Conservation (phyloP, 2,797 vertebrate genomes). For the Potorous gilbertii region DNA sequence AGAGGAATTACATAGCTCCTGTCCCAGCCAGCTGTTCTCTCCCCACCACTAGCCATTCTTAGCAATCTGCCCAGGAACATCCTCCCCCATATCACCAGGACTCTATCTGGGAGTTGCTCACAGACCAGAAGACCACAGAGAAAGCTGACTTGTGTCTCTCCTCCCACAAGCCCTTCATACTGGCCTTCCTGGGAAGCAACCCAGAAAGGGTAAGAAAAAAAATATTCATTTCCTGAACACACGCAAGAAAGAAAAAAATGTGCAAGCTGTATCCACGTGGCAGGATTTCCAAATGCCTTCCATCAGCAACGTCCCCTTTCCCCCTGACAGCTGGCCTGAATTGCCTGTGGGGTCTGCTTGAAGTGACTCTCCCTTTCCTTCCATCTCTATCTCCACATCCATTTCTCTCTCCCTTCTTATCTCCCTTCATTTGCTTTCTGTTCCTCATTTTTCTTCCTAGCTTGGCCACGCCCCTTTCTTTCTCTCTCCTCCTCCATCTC, state of each 20-base stretch:
- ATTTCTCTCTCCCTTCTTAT: background rate
- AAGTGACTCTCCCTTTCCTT: no score
- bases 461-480: background rate
- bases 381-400: background rate
- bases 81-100: background rate
- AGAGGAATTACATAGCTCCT: background rate
- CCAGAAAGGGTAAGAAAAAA: conserved; percentile 38
- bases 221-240: conserved; percentile 39
- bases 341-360: background rate
- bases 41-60: background rate
- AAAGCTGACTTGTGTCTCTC: background rate
- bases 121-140: background rate
- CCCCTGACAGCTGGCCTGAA: background rate
- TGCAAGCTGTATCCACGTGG: conserved; percentile 45
- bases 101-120: background rate
- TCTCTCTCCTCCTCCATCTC: background rate
- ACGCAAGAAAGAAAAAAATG: background rate
- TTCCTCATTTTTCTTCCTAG: background rate
- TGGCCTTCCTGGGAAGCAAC: background rate
- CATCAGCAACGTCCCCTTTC: fast-evolving
- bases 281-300: background rate
- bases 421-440: background rate
- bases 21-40: background rate
- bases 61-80: background rate
- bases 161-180: background rate